Evolutionary conservation across 2,113 vertebrate species (phyloP).

Genomic region (Pontoporia blainvillei): DNA sequence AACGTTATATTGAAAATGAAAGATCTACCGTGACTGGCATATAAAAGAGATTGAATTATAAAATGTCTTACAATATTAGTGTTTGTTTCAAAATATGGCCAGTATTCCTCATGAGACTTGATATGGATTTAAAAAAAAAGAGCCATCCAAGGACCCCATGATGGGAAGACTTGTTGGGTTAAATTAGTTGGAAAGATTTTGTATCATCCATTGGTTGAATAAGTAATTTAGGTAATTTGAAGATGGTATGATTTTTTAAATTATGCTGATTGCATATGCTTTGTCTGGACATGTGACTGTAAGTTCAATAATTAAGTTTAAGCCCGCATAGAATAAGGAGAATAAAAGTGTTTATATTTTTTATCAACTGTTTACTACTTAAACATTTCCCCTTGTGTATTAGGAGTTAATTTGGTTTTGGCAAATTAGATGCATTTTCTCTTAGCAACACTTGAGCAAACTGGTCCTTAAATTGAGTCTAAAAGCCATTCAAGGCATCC

Average conservation of each 20-base stretch:
- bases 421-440: slow-evolving; percentile 50
- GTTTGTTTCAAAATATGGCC: slow-evolving; percentile 8
- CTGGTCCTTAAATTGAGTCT: slow-evolving; percentile 52
- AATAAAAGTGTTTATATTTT: slow-evolving; percentile 54
- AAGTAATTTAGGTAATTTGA: slow-evolving; percentile 23
- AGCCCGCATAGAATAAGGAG: neutral
- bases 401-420: slow-evolving; percentile 63
- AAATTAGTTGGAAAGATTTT: slow-evolving; percentile 33
- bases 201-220: neutral
- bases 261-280: slow-evolving; percentile 16
- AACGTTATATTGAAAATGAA: slow-evolving; percentile 6
- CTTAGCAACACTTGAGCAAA: slow-evolving; percentile 32
- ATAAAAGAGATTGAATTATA: slow-evolving; percentile 10
- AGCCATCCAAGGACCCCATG: neutral
- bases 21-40: neutral
- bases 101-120: slow-evolving; percentile 19
- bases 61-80: neutral
- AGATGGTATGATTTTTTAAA: neutral
- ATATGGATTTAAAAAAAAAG: neutral
- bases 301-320: slow-evolving; percentile 46
- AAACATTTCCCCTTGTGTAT: slow-evolving; percentile 34
- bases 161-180: slow-evolving; percentile 3
- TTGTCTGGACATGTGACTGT: slow-evolving; percentile 25
- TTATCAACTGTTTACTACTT: slow-evolving; percentile 47
- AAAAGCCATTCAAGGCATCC: slow-evolving; percentile 29